Evolutionary conservation across 2,797 vertebrate species (phyloP).

Genomic region (Sebastes matsubarae): DNA sequence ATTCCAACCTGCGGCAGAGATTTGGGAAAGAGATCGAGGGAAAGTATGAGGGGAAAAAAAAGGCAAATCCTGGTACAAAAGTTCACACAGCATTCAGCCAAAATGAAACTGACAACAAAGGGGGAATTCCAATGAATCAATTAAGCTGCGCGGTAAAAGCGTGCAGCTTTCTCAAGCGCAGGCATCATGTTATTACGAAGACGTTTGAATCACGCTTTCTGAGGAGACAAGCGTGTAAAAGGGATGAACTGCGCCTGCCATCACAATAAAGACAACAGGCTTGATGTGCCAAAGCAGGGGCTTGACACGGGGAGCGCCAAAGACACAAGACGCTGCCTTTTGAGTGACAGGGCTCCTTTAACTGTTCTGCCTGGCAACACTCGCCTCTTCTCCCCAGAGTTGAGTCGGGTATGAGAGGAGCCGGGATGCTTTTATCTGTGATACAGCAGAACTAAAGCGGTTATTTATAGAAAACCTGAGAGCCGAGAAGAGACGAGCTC

Average conservation of each 20-base stretch:
- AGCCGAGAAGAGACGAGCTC: conserved; percentile 61
- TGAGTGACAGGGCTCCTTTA: conserved; percentile 83
- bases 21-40: conserved; percentile 2
- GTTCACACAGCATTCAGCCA: conserved; percentile 66
- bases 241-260: conserved; percentile 78
- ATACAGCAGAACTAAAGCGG: conserved; percentile 83
- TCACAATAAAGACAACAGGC: conserved; percentile 66
- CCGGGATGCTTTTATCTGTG: conserved; percentile 81
- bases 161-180: conserved; percentile 54
- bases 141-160: conserved; percentile 56
- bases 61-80: conserved; percentile 59
- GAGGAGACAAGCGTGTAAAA: conserved; percentile 78
- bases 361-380: conserved; percentile 85
- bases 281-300: conserved; percentile 73
- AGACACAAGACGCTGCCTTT: conserved; percentile 54
- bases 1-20: conserved; percentile 90
- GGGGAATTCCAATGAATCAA: conserved; percentile 70
- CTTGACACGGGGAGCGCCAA: conserved; percentile 44
- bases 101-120: conserved; percentile 73
- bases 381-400: conserved; percentile 71
- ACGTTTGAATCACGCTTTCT: conserved; percentile 68
- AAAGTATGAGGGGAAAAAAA: conserved; percentile 17
- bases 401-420: conserved; percentile 66
- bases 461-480: conserved; percentile 85
- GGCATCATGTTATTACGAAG: conserved; percentile 69